Evolutionary conservation across 92 coral and sea anemone genomes (phyloP).

Genomic region (Actinostola sp.): DNA sequence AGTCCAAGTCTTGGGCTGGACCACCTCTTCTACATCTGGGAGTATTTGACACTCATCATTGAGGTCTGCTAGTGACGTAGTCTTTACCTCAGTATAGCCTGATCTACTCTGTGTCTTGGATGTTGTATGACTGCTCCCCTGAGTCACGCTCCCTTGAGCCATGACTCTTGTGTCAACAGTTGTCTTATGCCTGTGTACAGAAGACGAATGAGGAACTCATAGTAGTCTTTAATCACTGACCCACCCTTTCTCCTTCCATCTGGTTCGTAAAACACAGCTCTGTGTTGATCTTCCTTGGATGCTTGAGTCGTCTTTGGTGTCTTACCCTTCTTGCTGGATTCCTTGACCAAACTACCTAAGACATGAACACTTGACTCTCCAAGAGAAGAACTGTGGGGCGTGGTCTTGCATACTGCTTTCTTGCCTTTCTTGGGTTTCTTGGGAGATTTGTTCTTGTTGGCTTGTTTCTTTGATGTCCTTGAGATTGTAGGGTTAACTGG

Average conservation of each 20-base stretch:
- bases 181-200: slow-evolving; percentile 1
- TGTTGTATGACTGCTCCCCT: background rate
- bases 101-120: background rate
- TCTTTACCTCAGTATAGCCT: background rate
- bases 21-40: background rate
- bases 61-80: background rate
- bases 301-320: background rate
- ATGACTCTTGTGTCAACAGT: background rate
- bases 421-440: too few species aligned
- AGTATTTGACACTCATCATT: background rate
- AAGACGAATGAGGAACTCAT: slow-evolving; percentile 12
- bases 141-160: slow-evolving; percentile 11
- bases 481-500: too few species aligned
- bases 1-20: background rate
- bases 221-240: background rate
- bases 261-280: background rate
- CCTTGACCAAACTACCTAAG: too few species aligned
- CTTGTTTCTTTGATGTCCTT: too few species aligned
- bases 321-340: too few species aligned
- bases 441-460: too few species aligned
- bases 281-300: slow-evolving; percentile 3
- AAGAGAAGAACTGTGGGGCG: too few species aligned
- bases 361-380: too few species aligned
- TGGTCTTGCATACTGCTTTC: too few species aligned
- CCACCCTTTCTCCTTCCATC: slow-evolving; percentile 23